Evolutionary conservation across 2,888 invertebrate genomes (phyloP).

Genomic region (Oligia fasciuncula): DNA sequence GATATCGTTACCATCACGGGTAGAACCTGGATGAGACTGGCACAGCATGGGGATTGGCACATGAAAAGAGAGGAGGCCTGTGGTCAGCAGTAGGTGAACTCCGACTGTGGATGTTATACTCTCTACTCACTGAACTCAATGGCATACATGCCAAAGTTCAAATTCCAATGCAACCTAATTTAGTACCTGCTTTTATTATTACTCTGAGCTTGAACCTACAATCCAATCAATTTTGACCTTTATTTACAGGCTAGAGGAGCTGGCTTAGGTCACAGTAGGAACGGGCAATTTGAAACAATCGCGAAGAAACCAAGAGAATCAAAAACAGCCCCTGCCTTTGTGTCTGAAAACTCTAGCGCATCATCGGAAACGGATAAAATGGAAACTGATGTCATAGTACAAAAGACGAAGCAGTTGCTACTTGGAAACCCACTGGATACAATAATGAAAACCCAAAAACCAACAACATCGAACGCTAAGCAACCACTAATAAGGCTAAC

Average conservation of each 20-base stretch:
- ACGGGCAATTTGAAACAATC: background rate
- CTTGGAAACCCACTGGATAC: slow-evolving; percentile 8
- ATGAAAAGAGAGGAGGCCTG: no score
- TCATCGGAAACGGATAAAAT: background rate
- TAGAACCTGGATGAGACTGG: no score
- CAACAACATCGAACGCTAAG: background rate
- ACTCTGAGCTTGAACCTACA: background rate
- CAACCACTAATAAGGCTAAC: background rate
- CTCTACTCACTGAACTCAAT: background rate
- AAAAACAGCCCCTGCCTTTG: background rate
- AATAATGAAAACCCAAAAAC: background rate
- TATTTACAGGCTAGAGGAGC: slow-evolving; percentile 28
- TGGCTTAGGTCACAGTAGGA: slow-evolving; percentile 41
- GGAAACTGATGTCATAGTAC: slow-evolving; percentile 15
- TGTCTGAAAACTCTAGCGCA: background rate
- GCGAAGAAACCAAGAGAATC: background rate
- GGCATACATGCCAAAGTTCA: background rate
- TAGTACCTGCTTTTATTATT: background rate
- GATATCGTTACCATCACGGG: no score
- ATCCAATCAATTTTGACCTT: background rate
- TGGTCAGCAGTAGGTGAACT: background rate
- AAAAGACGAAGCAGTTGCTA: slow-evolving; percentile 25
- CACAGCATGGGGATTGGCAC: no score
- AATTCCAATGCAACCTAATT: background rate
- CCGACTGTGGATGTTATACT: no score